phyloP scores from a whole-genome alignment of 2,888 invertebrate genomes.

The Plebejus anna region DNA sequence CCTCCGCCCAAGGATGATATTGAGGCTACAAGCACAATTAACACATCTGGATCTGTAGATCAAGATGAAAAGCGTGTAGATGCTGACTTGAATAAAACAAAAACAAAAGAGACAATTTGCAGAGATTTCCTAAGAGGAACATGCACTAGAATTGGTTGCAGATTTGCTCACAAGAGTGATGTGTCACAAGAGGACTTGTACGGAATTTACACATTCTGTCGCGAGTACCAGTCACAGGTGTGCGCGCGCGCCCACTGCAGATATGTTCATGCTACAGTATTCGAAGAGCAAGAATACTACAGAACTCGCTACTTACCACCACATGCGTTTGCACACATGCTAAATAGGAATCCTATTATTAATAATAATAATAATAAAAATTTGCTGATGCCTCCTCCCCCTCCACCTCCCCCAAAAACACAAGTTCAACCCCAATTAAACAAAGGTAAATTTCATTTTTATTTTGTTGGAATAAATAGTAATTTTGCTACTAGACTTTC shows the following conservation, averaged over 20 bases:
- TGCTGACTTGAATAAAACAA: conserved; percentile 21
- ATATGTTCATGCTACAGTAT: conserved; percentile 60
- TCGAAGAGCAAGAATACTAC: conserved; percentile 58
- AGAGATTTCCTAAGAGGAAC: conserved; percentile 57
- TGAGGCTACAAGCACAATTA: conserved; percentile 30
- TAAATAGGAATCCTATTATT: neutral
- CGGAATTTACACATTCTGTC: conserved; percentile 59
- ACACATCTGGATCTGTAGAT: neutral
- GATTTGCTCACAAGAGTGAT: conserved; percentile 53
- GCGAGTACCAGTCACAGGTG: conserved; percentile 54
- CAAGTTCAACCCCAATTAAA: neutral
- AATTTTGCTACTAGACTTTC: neutral
- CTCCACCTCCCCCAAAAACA: conserved; percentile 39
- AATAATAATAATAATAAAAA: conserved; percentile 42
- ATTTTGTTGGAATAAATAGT: neutral
- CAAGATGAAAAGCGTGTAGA: conserved; percentile 24
- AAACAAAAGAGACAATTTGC: conserved; percentile 46
- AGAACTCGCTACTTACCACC: conserved; percentile 55
- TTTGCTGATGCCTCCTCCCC: conserved; percentile 42
- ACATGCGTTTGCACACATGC: conserved; percentile 47
- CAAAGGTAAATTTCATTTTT: neutral
- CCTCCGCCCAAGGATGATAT: conserved; percentile 40
- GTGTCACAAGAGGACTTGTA: conserved; percentile 45
- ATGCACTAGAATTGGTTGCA: conserved; percentile 52
- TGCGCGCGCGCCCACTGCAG: conserved; percentile 55